Conservation (phyloP, 2,113 vertebrate species). For the Nibea coibor region DNA sequence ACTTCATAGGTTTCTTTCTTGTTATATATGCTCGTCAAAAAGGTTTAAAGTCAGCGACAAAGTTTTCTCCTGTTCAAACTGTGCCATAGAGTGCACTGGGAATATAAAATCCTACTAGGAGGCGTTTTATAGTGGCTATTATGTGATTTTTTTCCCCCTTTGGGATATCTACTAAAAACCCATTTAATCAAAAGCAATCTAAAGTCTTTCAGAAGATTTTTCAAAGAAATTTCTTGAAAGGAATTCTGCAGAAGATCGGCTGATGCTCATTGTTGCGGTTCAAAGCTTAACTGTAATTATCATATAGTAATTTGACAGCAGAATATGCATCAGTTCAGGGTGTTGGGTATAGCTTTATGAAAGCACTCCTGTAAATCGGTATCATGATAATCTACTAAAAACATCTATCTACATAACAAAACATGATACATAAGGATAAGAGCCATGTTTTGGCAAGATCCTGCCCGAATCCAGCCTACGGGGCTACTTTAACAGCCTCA, state of each 20-base stretch:
- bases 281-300: constrained; percentile 60
- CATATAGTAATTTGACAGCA: constrained; percentile 46
- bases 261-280: constrained; percentile 55
- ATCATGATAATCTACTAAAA: constrained; percentile 56
- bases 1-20: constrained; percentile 1
- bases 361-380: constrained; percentile 19
- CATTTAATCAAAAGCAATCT: constrained; percentile 65
- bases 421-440: constrained; percentile 45
- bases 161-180: constrained; percentile 49
- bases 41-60: constrained; percentile 21
- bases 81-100: constrained; percentile 21
- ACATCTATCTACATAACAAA: constrained; percentile 56
- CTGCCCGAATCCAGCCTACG: constrained; percentile 39
- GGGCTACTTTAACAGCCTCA: constrained; percentile 67
- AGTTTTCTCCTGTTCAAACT: constrained; percentile 32
- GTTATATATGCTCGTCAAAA: constrained; percentile 1
- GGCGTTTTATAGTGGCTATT: constrained; percentile 9
- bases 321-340: constrained; percentile 36
- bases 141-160: constrained; percentile 1
- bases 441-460: constrained; percentile 49
- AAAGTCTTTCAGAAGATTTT: constrained; percentile 63
- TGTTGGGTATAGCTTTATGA: constrained; percentile 25
- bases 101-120: constrained; percentile 19
- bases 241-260: constrained; percentile 38
- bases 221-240: constrained; percentile 60